phyloP scores from a whole-genome alignment of 2,888 invertebrate species.

The Acanthopleura granulata region DNA sequence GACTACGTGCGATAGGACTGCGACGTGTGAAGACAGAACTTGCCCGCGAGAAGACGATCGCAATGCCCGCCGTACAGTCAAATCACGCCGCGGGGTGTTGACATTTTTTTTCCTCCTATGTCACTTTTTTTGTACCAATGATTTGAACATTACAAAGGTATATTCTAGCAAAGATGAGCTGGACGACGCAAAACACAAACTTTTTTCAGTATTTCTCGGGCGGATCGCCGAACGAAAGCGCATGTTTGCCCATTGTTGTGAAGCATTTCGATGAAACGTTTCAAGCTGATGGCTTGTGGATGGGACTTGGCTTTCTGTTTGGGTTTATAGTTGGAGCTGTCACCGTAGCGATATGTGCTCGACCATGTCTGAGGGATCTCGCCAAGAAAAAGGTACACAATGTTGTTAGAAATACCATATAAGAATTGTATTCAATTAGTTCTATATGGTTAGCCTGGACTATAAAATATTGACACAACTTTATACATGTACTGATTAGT shows the following conservation, averaged over 20 bases:
- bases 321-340: constrained; percentile 54
- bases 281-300: constrained; percentile 46
- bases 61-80: no score
- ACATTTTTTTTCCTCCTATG: no score
- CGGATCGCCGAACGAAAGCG: not conserved
- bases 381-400: constrained; percentile 54
- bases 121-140: no score
- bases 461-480: no score
- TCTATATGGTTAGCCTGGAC: no score
- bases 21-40: no score
- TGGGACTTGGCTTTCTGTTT: constrained; percentile 58
- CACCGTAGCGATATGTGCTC: constrained; percentile 49
- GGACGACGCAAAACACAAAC: not conserved
- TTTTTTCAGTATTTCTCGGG: not conserved
- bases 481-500: no score
- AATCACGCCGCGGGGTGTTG: no score
- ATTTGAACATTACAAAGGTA: not conserved
- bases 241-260: constrained; percentile 37
- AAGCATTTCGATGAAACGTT: constrained; percentile 38
- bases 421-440: no score
- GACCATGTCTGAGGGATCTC: constrained; percentile 51
- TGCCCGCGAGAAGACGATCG: no score
- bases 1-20: no score
- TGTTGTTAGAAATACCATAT: no score
- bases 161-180: not conserved